Evolutionary conservation across 2,888 invertebrate species (phyloP).

Genomic region (Cinara cedri): DNA sequence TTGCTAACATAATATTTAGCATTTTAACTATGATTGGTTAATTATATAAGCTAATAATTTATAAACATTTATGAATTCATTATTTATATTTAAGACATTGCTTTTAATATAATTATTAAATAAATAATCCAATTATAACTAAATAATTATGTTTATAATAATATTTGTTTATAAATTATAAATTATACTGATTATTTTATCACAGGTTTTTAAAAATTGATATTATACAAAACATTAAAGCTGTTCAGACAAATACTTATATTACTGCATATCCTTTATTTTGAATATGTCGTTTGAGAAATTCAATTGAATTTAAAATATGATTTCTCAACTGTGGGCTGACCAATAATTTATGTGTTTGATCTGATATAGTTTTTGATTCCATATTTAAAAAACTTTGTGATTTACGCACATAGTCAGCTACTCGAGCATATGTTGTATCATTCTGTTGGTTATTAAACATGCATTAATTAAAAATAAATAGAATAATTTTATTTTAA

Average conservation of each 20-base stretch:
- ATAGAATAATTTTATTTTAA: not conserved
- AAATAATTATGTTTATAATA: not conserved
- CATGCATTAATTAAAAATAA: not conserved
- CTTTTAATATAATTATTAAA: too few species aligned
- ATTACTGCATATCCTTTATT: constrained; percentile 66
- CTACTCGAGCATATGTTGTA: constrained; percentile 59
- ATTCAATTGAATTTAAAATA: constrained; percentile 66
- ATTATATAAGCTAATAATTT: too few species aligned
- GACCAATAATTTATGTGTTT: constrained; percentile 58
- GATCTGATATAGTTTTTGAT: constrained; percentile 36
- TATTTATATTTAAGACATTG: too few species aligned
- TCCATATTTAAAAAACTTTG: constrained; percentile 58
- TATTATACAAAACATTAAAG: not conserved
- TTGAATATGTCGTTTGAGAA: constrained; percentile 67
- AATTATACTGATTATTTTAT: constrained; percentile 36
- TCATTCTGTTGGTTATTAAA: constrained; percentile 58
- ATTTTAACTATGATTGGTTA: too few species aligned
- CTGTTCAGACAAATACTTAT: not conserved
- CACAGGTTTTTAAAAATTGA: constrained; percentile 33
- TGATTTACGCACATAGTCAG: constrained; percentile 60
- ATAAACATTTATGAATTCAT: too few species aligned
- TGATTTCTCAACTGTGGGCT: constrained; percentile 65
- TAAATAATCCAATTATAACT: constrained; percentile 5
- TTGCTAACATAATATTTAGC: too few species aligned
- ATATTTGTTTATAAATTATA: constrained; percentile 11